Conservation (phyloP, 2,113 vertebrate species). For the Pithys albifrons region DNA sequence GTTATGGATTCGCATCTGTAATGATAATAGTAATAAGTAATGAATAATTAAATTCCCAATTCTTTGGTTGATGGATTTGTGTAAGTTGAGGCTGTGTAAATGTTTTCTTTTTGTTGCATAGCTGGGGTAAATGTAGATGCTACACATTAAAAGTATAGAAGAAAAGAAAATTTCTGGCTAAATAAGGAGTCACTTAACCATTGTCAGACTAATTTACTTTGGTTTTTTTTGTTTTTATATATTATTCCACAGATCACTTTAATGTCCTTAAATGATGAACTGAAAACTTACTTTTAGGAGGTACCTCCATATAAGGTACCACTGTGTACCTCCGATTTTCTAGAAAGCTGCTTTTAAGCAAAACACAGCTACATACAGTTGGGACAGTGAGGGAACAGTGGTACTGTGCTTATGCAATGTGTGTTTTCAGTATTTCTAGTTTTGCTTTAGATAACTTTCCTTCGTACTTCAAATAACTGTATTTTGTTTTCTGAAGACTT, state of each 20-base stretch:
- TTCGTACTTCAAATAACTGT: not conserved
- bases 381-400: not conserved
- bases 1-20: not conserved
- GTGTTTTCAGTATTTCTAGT: not conserved
- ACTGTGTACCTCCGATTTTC: not conserved
- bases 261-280: not conserved
- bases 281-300: not conserved
- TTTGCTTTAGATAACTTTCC: not conserved
- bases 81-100: not conserved
- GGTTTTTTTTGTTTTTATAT: not conserved
- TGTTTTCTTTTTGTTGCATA: not conserved
- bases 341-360: not conserved
- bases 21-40: not conserved
- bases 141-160: not conserved
- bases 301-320: not conserved
- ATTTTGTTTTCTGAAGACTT: not conserved
- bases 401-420: not conserved
- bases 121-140: not conserved
- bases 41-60: not conserved
- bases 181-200: not conserved
- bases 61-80: not conserved
- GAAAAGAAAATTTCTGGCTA: not conserved
- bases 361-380: not conserved
- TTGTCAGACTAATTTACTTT: not conserved
- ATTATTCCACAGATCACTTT: not conserved